Conservation (phyloP, 2,113 vertebrate genomes). For the Malurus elegans region DNA sequence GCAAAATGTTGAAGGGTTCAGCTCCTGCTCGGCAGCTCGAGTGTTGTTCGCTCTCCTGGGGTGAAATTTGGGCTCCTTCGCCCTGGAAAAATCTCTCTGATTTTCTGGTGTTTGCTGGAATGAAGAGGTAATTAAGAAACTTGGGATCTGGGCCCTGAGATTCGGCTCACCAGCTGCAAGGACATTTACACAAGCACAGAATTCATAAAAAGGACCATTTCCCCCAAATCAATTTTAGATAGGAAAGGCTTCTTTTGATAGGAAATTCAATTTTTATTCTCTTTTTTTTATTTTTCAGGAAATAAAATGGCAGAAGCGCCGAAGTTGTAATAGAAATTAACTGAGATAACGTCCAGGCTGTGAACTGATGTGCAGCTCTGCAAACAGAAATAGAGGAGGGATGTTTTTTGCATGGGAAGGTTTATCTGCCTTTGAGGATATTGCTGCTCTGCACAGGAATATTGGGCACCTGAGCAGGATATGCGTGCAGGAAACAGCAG, state of each 20-base stretch:
- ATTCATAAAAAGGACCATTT: background rate
- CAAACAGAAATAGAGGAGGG: background rate
- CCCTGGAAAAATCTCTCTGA: background rate
- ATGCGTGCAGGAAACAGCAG: background rate
- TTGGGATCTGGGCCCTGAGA: background rate
- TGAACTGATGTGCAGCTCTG: background rate
- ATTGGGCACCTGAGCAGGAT: background rate
- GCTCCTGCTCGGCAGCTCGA: background rate
- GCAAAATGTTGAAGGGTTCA: background rate
- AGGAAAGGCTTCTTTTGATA: background rate
- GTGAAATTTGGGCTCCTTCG: background rate
- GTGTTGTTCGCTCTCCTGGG: background rate
- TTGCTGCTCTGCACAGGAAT: background rate
- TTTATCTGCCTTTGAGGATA: background rate
- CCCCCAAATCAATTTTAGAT: background rate
- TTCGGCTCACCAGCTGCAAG: background rate
- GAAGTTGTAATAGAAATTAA: background rate
- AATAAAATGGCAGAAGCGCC: background rate
- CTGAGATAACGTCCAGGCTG: background rate
- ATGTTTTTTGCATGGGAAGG: background rate
- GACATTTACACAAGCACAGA: background rate
- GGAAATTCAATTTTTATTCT: background rate
- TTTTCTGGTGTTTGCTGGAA: background rate
- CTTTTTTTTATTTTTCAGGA: background rate
- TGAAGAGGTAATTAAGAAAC: conserved; percentile 4